phyloP scores from a whole-genome alignment of 2,797 vertebrate species.

The Ispidina picta region DNA sequence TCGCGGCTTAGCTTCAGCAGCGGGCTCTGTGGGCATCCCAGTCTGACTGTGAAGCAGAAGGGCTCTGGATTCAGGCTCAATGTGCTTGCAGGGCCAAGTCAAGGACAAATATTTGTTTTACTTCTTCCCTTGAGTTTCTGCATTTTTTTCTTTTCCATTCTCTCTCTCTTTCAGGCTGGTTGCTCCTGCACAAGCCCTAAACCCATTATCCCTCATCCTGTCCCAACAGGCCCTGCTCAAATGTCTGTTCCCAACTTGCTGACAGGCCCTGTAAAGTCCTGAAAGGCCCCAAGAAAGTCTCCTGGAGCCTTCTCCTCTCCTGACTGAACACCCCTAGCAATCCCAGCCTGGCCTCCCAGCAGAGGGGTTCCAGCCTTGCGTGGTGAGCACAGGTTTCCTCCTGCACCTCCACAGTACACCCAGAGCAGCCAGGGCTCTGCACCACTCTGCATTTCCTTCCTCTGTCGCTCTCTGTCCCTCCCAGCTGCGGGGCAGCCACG shows the following conservation, averaged over 20 bases:
- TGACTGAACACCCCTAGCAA: not conserved
- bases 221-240: not conserved
- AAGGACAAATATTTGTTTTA: not conserved
- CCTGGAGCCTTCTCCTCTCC: not conserved
- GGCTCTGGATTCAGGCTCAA: rapidly evolving
- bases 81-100: not conserved
- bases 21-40: not conserved
- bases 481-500: rapidly evolving
- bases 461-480: not conserved
- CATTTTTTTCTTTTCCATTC: not conserved
- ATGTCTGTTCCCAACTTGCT: not conserved
- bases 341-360: not conserved
- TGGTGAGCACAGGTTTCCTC: not conserved
- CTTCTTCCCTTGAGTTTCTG: not conserved
- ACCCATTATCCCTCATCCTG: not conserved
- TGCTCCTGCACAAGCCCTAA: not conserved
- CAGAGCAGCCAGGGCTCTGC: rapidly evolving
- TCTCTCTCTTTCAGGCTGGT: not conserved
- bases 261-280: not conserved
- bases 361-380: not conserved
- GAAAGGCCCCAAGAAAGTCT: not conserved
- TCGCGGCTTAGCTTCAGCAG: not conserved
- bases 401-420: not conserved
- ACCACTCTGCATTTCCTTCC: not conserved
- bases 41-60: rapidly evolving